Evolutionary conservation across 2,888 invertebrate species (phyloP).

Genomic region (Tolmerus cingulatus): DNA sequence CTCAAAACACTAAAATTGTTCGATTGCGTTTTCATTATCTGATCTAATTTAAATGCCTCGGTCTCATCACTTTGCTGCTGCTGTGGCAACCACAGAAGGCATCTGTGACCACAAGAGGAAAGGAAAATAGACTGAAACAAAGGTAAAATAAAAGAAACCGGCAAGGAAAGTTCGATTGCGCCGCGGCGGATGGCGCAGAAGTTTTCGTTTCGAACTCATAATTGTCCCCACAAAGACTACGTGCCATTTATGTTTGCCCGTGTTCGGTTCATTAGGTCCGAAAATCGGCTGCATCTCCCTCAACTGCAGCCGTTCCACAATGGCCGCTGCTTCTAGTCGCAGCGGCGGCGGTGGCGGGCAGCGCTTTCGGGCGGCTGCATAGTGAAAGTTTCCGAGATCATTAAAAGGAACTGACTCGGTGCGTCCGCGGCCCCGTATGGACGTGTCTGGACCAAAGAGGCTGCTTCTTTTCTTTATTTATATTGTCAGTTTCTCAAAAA

Average conservation of each 20-base stretch:
- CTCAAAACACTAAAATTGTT: background rate
- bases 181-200: background rate
- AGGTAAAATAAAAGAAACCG: background rate
- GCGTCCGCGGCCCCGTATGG: conserved; percentile 4
- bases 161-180: conserved; percentile 17
- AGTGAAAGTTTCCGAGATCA: conserved; percentile 39
- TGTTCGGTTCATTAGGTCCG: conserved; percentile 41
- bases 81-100: background rate
- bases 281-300: conserved; percentile 33
- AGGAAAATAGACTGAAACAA: background rate
- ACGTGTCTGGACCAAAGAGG: conserved; percentile 9
- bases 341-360: background rate
- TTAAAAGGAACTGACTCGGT: conserved; percentile 27
- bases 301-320: background rate
- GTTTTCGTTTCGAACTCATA: conserved; percentile 23
- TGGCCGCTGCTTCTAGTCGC: background rate
- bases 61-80: background rate
- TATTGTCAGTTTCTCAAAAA: conserved; percentile 10
- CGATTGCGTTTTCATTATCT: conserved; percentile 2
- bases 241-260: conserved; percentile 31
- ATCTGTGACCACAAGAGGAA: conserved; percentile 20
- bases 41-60: conserved; percentile 31
- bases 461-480: conserved; percentile 14
- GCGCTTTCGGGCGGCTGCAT: conserved; percentile 10
- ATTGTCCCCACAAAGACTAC: conserved; percentile 33